These are phyloP conservation scores for Steinernema carpocapsae DNA, from an alignment of 2,888 invertebrate genomes.

Conservation along the genomic window DNA sequence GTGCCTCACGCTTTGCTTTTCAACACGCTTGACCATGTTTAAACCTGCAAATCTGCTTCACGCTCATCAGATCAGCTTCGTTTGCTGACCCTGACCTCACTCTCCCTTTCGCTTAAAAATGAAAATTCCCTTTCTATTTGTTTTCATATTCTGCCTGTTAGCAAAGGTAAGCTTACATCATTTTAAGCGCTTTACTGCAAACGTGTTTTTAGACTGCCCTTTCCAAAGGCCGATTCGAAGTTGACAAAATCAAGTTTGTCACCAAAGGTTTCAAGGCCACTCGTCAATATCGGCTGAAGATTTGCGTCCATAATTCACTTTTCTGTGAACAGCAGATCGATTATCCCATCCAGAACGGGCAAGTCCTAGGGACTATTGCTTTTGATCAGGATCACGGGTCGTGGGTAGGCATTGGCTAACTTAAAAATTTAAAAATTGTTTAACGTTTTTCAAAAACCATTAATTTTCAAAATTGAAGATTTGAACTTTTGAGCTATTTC, in stretches of 20 bases:
- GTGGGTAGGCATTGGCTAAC: neutral
- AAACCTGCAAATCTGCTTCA: no score
- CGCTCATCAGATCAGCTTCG: no score
- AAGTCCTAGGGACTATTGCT: neutral
- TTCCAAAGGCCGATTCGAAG: neutral
- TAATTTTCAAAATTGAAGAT: no score
- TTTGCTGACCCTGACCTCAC: no score
- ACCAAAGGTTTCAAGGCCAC: neutral
- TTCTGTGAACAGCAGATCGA: neutral
- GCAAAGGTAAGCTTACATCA: neutral
- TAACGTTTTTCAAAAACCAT: no score
- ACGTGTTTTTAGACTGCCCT: neutral
- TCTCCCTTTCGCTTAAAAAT: no score
- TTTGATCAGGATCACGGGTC: neutral
- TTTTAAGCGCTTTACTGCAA: neutral
- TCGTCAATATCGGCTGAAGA: neutral
- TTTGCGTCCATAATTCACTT: conserved; percentile 8
- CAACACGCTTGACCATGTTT: no score
- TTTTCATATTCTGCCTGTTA: neutral
- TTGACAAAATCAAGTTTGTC: neutral
- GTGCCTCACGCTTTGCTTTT: no score
- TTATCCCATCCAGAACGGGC: neutral
- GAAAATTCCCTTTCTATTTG: neutral
- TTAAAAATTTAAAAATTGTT: neutral
- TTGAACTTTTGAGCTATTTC: no score